phyloP scores from a whole-genome alignment of 2,113 vertebrate genomes.

The Microtus richardsoni region DNA sequence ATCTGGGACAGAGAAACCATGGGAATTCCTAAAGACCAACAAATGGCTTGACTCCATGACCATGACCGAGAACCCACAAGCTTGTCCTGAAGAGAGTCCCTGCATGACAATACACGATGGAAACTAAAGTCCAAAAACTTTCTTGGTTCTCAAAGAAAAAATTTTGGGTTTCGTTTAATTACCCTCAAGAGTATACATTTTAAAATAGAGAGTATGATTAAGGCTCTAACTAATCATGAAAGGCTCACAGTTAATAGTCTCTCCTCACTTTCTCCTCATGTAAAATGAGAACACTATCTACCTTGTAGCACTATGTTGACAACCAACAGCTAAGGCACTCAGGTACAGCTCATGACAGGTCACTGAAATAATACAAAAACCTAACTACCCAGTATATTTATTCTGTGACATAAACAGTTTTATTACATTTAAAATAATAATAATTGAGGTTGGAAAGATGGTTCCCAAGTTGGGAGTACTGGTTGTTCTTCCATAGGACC shows the following conservation, averaged over 20 bases:
- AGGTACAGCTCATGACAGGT: neutral
- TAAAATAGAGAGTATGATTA: neutral
- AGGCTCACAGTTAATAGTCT: conserved; percentile 26
- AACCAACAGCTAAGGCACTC: neutral
- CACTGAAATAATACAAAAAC: conserved; percentile 41
- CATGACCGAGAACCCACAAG: neutral
- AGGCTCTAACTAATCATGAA: neutral
- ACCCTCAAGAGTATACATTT: neutral
- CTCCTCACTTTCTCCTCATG: conserved; percentile 7
- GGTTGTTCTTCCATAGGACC: neutral
- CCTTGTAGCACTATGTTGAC: neutral
- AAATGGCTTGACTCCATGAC: conserved; percentile 11
- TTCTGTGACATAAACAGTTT: conserved; percentile 11
- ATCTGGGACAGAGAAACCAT: neutral
- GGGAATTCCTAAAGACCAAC: neutral
- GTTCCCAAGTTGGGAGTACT: neutral
- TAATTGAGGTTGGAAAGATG: neutral
- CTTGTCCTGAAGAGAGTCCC: neutral
- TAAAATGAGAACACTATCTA: conserved; percentile 27
- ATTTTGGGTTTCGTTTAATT: neutral
- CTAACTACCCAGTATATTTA: neutral
- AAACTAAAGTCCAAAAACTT: neutral
- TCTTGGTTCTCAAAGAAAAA: neutral
- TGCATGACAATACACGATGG: neutral
- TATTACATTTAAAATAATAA: conserved; percentile 33